phyloP scores from a whole-genome alignment of 2,113 vertebrate species.

The Mus musculus region DNA sequence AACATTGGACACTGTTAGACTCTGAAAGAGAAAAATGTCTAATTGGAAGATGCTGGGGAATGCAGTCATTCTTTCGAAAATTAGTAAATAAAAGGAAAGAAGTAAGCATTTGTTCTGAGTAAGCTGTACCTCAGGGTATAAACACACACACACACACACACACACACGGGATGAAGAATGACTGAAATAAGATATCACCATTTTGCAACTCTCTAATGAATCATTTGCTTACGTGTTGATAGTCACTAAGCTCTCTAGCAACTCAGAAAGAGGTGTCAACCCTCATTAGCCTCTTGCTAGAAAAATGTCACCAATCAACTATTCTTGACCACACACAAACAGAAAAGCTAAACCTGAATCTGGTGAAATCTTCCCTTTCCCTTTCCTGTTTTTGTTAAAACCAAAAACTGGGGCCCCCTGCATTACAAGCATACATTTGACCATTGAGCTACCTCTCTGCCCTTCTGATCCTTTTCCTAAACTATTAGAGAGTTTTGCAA shows the following conservation, averaged over 20 bases:
- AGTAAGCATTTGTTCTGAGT: slow-evolving; percentile 15
- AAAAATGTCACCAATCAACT: neutral
- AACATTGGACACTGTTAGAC: slow-evolving; percentile 47
- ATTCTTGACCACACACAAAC: neutral
- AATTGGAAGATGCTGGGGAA: slow-evolving; percentile 25
- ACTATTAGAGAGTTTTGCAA: neutral
- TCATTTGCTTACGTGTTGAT: neutral
- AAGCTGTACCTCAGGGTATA: slow-evolving; percentile 21
- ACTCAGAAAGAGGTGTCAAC: neutral
- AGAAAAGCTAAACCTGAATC: slow-evolving; percentile 42
- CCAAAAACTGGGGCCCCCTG: neutral
- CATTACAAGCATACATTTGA: neutral
- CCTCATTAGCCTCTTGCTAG: neutral
- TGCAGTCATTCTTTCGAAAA: slow-evolving; percentile 51
- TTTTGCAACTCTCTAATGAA: slow-evolving; percentile 19
- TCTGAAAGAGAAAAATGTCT: neutral
- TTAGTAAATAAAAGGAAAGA: slow-evolving; percentile 40
- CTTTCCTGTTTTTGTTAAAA: neutral
- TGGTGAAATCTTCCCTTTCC: neutral
- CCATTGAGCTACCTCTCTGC: neutral
- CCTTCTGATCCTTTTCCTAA: neutral
- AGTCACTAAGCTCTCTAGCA: neutral
- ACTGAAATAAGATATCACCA: slow-evolving; percentile 29
- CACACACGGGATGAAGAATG: neutral
- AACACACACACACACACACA: neutral